Base-by-base conservation (phyloP, 2,797 vertebrate genomes). In the Tympanoctomys barrerae region DNA sequence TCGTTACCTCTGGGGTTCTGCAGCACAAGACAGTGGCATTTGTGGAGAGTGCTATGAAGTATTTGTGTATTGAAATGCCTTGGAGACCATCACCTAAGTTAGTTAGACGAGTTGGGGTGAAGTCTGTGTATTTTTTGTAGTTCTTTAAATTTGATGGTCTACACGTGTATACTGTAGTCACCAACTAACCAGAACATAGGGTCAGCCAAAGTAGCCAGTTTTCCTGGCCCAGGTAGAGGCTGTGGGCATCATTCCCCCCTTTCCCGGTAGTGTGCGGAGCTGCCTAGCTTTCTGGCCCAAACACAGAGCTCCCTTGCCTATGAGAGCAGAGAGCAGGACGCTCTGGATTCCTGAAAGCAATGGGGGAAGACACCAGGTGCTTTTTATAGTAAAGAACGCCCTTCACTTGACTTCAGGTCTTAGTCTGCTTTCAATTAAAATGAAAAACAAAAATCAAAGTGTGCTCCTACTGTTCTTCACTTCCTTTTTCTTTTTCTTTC, bases 351-450 rank as follows among this genome's bases (percentile, higher is more conserved):
- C 62, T 83, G 28, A 79, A 59, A 52, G 70, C 59, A 71, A 64
- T 6, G 36, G 78, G 78, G 59, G 70, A 71, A 84, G 78, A 81
- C 66, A 49, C 24, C 52, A 6, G 49, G 12, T 80, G 31, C 36
- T 33, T 92, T 84, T 94, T 87, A 19, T 49, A 52, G 59, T 90
- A 54, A 87, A 71, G 54, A 21, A 33, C 7, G 52, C 36, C 33
- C 19, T 82, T 21, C 83, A 9, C 52, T 80, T 87, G 59, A 84
- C 49, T 64, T 8, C 7, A 59, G 49, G 36, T 77, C 52, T 87
- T 88, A 64, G 8, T 85, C 52, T 87, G 33, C 82, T 94, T 83
- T 94, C 24, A 46, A 39, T 89, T 95, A 94, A 92, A 92, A 66
- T n/a, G 52, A 19, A 36, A 6, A n/a, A 28, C 54, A 59, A 79